Evolutionary conservation across 2,888 invertebrate species (phyloP).

Genomic region (Mayetiola destructor): DNA sequence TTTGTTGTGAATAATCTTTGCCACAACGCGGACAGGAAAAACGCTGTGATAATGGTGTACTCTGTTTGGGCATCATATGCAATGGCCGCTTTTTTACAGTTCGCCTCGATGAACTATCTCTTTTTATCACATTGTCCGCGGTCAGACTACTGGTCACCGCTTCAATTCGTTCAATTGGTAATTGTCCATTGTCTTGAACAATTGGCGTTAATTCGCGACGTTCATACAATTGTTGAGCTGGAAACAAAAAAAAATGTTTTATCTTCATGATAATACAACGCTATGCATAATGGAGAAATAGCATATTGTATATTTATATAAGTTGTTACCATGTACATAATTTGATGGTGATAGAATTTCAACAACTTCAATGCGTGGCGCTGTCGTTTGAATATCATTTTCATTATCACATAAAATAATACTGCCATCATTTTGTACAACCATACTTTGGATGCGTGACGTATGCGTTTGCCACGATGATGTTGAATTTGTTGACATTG

Average conservation of each 20-base stretch:
- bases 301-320: not conserved
- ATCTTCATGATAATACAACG: no score
- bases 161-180: not conserved
- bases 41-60: not conserved
- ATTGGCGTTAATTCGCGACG: not conserved
- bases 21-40: slow-evolving; percentile 35
- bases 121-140: not conserved
- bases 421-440: slow-evolving; percentile 5
- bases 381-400: not conserved
- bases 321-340: not conserved
- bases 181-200: not conserved
- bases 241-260: no score
- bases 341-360: slow-evolving; percentile 13
- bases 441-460: not conserved
- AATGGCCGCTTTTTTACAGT: not conserved
- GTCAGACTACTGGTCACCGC: not conserved
- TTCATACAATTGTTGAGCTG: slow-evolving; percentile 2
- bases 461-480: not conserved
- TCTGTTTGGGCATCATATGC: slow-evolving; percentile 14
- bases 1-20: slow-evolving; percentile 37
- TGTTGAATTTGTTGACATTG: not conserved
- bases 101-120: no score
- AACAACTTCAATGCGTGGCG: not conserved
- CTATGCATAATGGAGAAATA: not conserved
- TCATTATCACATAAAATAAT: slow-evolving; percentile 8